Evolutionary conservation across 2,113 vertebrate genomes (phyloP).

Genomic region (Mystacornis crossleyi): DNA sequence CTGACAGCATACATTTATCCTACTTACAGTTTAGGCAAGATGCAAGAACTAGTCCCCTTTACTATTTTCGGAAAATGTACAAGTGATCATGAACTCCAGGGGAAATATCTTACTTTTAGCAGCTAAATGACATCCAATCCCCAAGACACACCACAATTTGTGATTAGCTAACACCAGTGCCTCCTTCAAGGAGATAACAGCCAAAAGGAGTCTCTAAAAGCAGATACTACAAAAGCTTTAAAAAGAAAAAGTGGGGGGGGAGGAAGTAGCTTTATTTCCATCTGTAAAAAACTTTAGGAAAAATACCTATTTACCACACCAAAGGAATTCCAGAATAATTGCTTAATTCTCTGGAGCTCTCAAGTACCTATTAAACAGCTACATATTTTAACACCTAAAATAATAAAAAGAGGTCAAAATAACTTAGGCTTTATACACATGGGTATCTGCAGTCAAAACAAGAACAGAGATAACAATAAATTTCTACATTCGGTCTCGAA

Average conservation of each 20-base stretch:
- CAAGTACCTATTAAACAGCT: neutral
- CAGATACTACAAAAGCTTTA: neutral
- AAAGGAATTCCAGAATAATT: neutral
- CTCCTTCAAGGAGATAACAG: neutral
- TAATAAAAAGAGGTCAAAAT: neutral
- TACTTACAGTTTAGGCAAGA: neutral
- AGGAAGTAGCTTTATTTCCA: neutral
- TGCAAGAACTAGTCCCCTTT: neutral
- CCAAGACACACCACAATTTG: neutral
- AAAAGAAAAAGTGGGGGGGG: neutral
- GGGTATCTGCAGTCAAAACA: neutral
- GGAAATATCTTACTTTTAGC: neutral
- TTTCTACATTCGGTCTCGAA: neutral
- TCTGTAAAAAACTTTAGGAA: neutral
- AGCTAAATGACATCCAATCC: neutral
- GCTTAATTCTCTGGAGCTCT: neutral
- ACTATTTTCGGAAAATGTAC: neutral
- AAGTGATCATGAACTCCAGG: neutral
- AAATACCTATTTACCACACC: neutral
- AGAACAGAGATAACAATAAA: neutral
- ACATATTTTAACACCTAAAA: neutral
- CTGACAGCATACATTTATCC: neutral
- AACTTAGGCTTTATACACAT: neutral
- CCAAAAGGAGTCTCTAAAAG: neutral
- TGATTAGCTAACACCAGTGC: neutral